phyloP scores from a whole-genome alignment of 2,797 vertebrate species.

The Apogon hyalosoma region DNA sequence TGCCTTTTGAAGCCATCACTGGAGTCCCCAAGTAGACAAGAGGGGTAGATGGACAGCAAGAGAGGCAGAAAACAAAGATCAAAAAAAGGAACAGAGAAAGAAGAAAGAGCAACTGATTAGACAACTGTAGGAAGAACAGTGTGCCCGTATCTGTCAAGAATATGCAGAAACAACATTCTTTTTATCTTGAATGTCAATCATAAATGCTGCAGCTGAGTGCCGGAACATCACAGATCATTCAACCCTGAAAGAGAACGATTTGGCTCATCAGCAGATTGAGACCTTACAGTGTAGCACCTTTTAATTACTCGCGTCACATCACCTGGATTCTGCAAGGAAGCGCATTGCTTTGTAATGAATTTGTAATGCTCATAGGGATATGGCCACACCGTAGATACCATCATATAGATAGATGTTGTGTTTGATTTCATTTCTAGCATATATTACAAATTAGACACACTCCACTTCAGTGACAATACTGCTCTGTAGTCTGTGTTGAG shows the following conservation, averaged over 20 bases:
- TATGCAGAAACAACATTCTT: constrained; percentile 47
- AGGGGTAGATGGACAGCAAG: constrained; percentile 86
- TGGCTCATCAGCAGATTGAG: constrained; percentile 65
- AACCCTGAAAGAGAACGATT: constrained; percentile 57
- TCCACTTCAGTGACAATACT: constrained; percentile 37
- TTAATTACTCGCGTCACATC: constrained; percentile 66
- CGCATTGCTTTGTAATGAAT: constrained; percentile 53
- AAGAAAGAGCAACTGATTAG: constrained; percentile 82
- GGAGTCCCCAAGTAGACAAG: constrained; percentile 86
- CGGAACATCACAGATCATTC: constrained; percentile 32
- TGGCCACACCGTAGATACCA: constrained; percentile 18
- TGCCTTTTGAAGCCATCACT: constrained; percentile 97
- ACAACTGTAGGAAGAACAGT: constrained; percentile 68
- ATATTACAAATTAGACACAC: constrained; percentile 7
- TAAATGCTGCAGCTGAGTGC: not conserved
- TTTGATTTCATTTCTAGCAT: constrained; percentile 33
- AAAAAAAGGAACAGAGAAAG: constrained; percentile 65
- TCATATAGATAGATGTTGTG: constrained; percentile 16
- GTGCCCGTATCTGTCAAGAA: constrained; percentile 46
- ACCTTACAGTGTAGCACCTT: constrained; percentile 63
- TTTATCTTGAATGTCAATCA: constrained; percentile 66
- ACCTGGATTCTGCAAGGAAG: constrained; percentile 47
- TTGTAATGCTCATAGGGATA: constrained; percentile 26
- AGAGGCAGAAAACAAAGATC: constrained; percentile 83
- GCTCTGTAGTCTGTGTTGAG: constrained; percentile 46